Evolutionary conservation across 2,113 vertebrate genomes (phyloP).

Genomic region (Menura novaehollandiae): DNA sequence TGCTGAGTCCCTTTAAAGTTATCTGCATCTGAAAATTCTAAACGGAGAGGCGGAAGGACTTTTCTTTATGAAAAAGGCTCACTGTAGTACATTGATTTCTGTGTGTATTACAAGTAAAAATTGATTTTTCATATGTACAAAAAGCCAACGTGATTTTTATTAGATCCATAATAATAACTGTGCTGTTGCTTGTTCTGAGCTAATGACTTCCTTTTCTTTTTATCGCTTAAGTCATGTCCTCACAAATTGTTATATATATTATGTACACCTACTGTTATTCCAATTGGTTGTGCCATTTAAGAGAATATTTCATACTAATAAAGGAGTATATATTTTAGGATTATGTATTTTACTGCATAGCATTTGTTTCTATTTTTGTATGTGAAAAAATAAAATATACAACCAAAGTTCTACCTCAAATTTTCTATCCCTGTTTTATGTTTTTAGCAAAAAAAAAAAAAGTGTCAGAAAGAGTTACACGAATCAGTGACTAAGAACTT

Average conservation of each 20-base stretch:
- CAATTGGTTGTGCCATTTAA: conserved; percentile 2
- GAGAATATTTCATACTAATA: conserved; percentile 12
- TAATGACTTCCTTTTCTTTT: not conserved
- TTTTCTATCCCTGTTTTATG: not conserved
- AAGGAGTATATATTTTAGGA: not conserved
- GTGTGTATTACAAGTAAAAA: not conserved
- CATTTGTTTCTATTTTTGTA: not conserved
- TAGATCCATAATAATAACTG: not conserved
- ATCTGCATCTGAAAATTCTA: not conserved
- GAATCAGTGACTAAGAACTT: not conserved
- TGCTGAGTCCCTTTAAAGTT: not conserved
- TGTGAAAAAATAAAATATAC: not conserved
- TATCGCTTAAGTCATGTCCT: not conserved
- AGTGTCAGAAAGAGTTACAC: not conserved
- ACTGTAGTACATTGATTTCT: not conserved
- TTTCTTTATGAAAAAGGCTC: not conserved
- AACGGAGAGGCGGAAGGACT: not conserved
- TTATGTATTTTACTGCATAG: not conserved
- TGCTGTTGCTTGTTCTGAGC: not conserved
- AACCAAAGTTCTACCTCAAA: not conserved
- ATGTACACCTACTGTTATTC: not conserved
- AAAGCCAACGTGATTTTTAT: conserved; percentile 9
- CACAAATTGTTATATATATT: not conserved
- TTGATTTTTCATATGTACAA: not conserved
- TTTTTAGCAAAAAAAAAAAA: not conserved